phyloP scores from a whole-genome alignment of 2,113 vertebrate species.

The Calyptomena viridis region DNA sequence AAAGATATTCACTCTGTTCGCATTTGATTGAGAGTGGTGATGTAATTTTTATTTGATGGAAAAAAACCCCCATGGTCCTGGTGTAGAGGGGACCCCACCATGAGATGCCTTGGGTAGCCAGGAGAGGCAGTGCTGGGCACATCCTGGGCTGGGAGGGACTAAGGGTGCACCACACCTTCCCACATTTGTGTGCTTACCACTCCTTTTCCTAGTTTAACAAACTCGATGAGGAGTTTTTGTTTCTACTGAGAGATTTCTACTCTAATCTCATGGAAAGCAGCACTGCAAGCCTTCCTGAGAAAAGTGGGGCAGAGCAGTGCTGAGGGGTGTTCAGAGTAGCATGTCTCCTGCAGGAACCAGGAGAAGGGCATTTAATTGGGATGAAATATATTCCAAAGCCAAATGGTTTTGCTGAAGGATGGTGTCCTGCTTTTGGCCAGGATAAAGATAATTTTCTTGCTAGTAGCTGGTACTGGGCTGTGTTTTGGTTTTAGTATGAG shows the following conservation, averaged over 20 bases:
- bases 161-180: background rate
- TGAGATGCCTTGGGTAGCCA: fast-evolving
- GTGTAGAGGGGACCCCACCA: background rate
- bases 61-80: fast-evolving
- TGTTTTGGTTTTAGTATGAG: background rate
- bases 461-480: background rate
- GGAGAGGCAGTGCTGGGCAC: fast-evolving
- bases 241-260: background rate
- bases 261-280: background rate
- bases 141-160: fast-evolving
- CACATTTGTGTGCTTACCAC: background rate
- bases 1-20: background rate
- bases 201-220: background rate
- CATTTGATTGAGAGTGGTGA: background rate
- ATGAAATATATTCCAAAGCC: background rate
- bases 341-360: fast-evolving
- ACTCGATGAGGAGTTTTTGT: background rate
- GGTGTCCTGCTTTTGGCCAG: background rate
- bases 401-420: fast-evolving
- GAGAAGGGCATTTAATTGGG: fast-evolving
- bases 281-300: background rate
- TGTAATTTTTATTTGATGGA: background rate
- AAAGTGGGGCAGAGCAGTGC: background rate
- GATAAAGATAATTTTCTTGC: background rate
- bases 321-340: fast-evolving